Conservation (phyloP, 2,888 invertebrate genomes). For the Meiosimyza decipiens region DNA sequence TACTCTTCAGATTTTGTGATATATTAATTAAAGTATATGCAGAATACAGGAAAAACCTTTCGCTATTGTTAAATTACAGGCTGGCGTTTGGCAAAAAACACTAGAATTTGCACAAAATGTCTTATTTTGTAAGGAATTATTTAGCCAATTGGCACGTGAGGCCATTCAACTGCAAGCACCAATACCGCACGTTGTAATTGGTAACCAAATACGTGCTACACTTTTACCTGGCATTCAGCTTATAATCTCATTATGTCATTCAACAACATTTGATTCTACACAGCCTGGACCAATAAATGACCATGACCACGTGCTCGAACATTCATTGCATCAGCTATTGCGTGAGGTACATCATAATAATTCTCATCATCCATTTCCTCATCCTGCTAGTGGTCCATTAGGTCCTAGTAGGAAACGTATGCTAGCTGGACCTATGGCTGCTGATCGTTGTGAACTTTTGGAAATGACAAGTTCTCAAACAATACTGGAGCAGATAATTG, state of each 20-base stretch:
- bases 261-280: constrained; percentile 72
- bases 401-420: constrained; percentile 93
- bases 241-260: constrained; percentile 91
- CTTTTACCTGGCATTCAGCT: constrained; percentile 93
- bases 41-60: no score
- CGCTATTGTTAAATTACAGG: constrained; percentile 37
- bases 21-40: no score
- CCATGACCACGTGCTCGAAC: constrained; percentile 96
- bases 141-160: constrained; percentile 92
- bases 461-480: constrained; percentile 94
- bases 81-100: constrained; percentile 90
- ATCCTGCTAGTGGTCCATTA: constrained; percentile 92
- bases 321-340: constrained; percentile 92
- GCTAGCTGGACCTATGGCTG: constrained; percentile 90
- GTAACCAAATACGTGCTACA: constrained; percentile 96
- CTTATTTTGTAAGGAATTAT: constrained; percentile 95
- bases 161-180: constrained; percentile 93
- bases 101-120: constrained; percentile 98
- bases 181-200: constrained; percentile 96
- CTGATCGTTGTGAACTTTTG: constrained; percentile 85
- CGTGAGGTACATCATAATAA: constrained; percentile 93
- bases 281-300: constrained; percentile 71
- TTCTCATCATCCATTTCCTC: constrained; percentile 93
- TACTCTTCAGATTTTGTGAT: no score
- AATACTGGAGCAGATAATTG: constrained; percentile 94